Evolutionary conservation across 2,113 vertebrate genomes (phyloP), one percentile per base, ranked within the genome.

Genomic region (Mus spicilegus): DNA sequence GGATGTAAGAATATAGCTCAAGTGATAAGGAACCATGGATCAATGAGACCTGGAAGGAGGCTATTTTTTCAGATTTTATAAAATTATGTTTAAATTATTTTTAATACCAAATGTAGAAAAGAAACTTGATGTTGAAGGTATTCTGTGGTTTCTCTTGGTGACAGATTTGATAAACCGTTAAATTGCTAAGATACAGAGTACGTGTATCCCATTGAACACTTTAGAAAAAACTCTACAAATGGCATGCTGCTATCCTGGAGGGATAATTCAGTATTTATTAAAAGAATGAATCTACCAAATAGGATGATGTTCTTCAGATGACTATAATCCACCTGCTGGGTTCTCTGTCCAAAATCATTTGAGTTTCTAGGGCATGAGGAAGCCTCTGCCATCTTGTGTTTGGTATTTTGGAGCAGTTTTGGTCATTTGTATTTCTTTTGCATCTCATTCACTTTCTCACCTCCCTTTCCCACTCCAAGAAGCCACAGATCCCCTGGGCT

Each of bases 401-500:
- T 88, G 56, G 20, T 56, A 84, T 77, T 81, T 67, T 33, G 67
- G 30, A 33, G 67, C 30, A 1, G 0, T 30, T 69, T 36, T 69
- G 33, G 12, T 33, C 30, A 2, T 33, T 33, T 69, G 30, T 16
- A 6, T 69, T 69, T 80, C 61, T 85, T 93, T 96, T 85, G 82
- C 51, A 51, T 95, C 85, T 87, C 9, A 22, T 85, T 93, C 42
- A 85, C 54, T 92, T 95, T 90, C 90, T 96, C 67, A 76, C 69
- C 63, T 93, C 78, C 85, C 87, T 82, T 65, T 92, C 81, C 36
- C 22, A 80, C 90, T 95, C 85, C 67, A 84, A 94, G 77, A 42
- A 58, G 69, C 89, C 93, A 76, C 46, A 26, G 88, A 89, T 94
- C 96, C 90, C 92, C 49, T 36, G 95, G 78, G 95, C 69, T 97